These are phyloP conservation scores for Geotria australis DNA, from an alignment of 2,797 vertebrate species.

Conservation along the genomic window DNA sequence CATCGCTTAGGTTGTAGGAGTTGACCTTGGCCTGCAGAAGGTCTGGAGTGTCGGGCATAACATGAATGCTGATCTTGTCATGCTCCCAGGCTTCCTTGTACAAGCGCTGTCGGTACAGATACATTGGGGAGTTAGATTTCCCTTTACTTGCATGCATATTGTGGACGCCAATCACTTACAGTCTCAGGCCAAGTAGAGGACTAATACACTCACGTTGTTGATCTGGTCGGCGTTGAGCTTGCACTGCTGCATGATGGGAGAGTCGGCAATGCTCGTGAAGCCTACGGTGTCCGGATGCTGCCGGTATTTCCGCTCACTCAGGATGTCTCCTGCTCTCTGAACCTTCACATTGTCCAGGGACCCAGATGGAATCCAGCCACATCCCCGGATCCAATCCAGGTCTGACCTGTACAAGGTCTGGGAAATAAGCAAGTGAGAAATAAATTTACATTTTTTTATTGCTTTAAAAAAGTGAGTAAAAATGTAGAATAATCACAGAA, in stretches of 20 bases:
- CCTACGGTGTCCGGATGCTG: neutral
- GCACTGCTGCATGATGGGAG: neutral
- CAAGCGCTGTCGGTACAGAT: neutral
- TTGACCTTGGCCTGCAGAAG: neutral
- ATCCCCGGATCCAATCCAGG: neutral
- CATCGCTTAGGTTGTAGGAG: neutral
- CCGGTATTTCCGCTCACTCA: neutral
- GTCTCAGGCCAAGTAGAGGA: no score
- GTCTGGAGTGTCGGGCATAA: neutral
- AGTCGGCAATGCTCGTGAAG: neutral
- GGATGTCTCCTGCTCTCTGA: neutral
- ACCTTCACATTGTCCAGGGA: neutral
- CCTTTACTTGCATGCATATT: no score
- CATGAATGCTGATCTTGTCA: neutral
- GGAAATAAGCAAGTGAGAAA: no score
- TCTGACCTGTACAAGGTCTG: neutral
- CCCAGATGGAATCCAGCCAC: neutral
- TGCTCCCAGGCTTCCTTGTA: neutral
- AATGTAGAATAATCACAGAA: no score
- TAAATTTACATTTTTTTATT: no score
- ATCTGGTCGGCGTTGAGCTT: neutral
- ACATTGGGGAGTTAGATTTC: neutral
- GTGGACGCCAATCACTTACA: no score
- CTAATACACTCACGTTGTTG: neutral
- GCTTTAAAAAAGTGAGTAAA: no score